A percentile compares a stretch with the other conserved stretches of the same genome.
phyloP scores from a whole-genome alignment of 1,140 invertebrate genomes.

The Heterodera schachtii region DNA sequence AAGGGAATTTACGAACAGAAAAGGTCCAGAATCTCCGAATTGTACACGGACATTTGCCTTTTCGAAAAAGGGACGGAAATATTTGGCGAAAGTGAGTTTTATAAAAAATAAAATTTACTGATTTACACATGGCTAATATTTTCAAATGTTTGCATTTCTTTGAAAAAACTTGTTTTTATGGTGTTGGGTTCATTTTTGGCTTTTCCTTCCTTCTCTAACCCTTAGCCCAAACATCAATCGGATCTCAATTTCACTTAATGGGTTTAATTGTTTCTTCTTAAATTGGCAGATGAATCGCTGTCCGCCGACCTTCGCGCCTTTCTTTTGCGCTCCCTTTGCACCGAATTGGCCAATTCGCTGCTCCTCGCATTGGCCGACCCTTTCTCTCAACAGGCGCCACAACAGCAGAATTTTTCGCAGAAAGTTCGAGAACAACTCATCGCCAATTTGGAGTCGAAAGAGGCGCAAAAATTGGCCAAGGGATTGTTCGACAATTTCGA shows the following conservation, averaged over 20 bases:
- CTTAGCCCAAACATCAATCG: too few relatives aligned
- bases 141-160: too few relatives aligned
- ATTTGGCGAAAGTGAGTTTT: constrained; percentile 28
- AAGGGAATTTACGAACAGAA: constrained; percentile 34
- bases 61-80: constrained; percentile 39
- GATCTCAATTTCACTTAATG: too few relatives aligned
- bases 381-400: constrained; percentile 17
- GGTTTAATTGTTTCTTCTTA: not conserved
- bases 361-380: constrained; percentile 33
- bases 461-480: constrained; percentile 27
- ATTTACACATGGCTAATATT: too few relatives aligned
- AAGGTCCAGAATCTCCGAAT: not conserved
- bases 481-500: constrained; percentile 39
- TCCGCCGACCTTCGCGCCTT: constrained; percentile 37
- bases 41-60: constrained; percentile 43
- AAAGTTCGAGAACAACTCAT: constrained; percentile 32
- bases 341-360: constrained; percentile 38
- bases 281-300: constrained; percentile 29
- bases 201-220: not conserved
- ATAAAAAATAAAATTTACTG: too few relatives aligned
- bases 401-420: constrained; percentile 17
- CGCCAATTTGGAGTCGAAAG: constrained; percentile 21
- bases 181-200: not conserved
- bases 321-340: constrained; percentile 32
- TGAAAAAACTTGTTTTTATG: constrained; percentile 24